These are phyloP conservation scores for Puffinus mauretanicus DNA, from an alignment of 2,113 vertebrate species.

Conservation along the genomic window DNA sequence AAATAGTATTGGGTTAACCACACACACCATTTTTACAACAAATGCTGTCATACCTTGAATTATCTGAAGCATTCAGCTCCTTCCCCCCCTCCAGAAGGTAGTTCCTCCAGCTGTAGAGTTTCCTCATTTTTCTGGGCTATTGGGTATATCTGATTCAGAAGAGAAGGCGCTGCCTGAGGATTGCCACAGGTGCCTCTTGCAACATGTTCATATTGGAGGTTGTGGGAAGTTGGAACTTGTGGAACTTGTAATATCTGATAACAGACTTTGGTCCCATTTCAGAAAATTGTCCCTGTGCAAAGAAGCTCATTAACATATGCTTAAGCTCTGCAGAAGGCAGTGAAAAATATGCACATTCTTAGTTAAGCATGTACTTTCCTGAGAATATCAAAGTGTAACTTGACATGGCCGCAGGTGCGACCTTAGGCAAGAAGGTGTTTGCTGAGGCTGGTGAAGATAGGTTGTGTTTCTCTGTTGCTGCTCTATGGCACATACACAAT, in stretches of 20 bases:
- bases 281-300: background rate
- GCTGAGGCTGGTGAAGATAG: background rate
- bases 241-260: background rate
- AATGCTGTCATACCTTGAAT: background rate
- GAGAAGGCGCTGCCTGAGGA: background rate
- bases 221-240: background rate
- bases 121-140: background rate
- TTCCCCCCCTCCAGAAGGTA: accelerated
- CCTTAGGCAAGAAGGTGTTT: background rate
- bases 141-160: background rate
- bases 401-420: background rate
- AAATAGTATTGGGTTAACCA: background rate
- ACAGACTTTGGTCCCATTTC: background rate
- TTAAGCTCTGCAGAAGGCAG: background rate
- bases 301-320: background rate
- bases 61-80: background rate
- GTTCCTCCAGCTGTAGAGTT: background rate
- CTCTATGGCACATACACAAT: background rate
- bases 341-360: background rate
- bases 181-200: background rate
- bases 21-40: background rate
- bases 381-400: background rate
- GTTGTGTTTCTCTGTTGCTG: background rate
- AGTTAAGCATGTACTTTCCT: background rate
- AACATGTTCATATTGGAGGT: background rate